Percentiles rank a stretch among this genome's conserved stretches.
Evolutionary conservation across 2,113 vertebrate species (phyloP).

Genomic region (Hemibagrus wyckioides): DNA sequence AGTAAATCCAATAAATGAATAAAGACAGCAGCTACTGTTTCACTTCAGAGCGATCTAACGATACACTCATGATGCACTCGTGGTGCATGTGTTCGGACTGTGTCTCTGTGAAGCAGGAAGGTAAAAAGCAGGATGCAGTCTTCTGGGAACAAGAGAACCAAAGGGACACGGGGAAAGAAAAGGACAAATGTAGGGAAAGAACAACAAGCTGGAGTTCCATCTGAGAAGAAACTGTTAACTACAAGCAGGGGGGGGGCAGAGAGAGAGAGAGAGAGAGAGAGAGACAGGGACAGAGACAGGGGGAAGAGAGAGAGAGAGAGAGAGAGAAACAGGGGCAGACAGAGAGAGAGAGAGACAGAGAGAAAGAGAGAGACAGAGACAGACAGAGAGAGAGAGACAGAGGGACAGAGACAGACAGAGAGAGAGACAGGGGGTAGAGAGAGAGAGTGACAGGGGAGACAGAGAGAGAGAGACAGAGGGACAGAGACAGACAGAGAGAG

Average conservation of each 20-base stretch:
- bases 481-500: no score
- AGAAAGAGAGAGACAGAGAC: no score
- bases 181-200: slow-evolving; percentile 20
- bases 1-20: slow-evolving; percentile 13
- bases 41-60: background rate
- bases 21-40: background rate
- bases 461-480: no score
- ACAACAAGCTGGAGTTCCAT: slow-evolving; percentile 7
- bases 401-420: background rate
- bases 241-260: background rate
- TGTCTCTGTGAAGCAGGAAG: slow-evolving; percentile 26
- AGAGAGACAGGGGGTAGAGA: background rate
- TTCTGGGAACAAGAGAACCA: slow-evolving; percentile 34
- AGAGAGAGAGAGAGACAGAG: no score
- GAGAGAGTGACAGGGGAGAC: no score
- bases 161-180: background rate
- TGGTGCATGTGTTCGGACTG: slow-evolving; percentile 47
- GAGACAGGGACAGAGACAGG: background rate
- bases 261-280: background rate
- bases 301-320: background rate
- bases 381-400: background rate
- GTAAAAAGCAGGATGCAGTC: slow-evolving; percentile 46
- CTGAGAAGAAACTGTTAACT: background rate
- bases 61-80: background rate
- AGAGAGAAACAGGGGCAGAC: background rate